Percentiles rank a stretch among this genome's conserved stretches.
phyloP scores from a whole-genome alignment of 2,113 vertebrate genomes.

The Notarius quadriscutis region DNA sequence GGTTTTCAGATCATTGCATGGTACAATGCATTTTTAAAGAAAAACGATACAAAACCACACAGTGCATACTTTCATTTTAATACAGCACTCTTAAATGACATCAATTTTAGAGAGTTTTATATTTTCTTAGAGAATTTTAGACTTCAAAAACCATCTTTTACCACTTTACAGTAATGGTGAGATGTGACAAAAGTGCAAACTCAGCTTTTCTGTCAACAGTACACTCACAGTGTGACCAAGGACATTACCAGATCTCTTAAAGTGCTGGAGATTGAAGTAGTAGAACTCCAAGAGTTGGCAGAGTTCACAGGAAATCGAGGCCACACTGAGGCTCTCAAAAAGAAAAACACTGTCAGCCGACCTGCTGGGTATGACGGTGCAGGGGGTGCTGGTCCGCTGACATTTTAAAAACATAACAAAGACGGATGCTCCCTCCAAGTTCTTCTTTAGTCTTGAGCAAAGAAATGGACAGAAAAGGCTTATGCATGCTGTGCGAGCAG shows the following conservation, averaged over 20 bases:
- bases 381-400: neutral
- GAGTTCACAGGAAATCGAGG: neutral
- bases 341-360: too few relatives aligned
- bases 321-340: neutral
- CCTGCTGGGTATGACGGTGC: neutral
- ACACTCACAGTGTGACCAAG: neutral
- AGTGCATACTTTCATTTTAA: neutral
- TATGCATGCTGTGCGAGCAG: neutral
- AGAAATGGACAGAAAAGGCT: neutral
- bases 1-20: neutral
- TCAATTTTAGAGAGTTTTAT: neutral
- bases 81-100: neutral
- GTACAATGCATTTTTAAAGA: too few relatives aligned
- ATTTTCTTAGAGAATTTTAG: neutral
- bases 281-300: neutral
- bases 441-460: neutral
- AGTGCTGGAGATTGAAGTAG: neutral
- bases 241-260: neutral
- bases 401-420: neutral
- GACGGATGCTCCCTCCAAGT: neutral
- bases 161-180: neutral
- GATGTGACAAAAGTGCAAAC: neutral
- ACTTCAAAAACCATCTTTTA: neutral
- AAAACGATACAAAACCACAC: neutral
- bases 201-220: neutral